Conservation (phyloP, 2,113 vertebrate species). For the Rallus limicola region DNA sequence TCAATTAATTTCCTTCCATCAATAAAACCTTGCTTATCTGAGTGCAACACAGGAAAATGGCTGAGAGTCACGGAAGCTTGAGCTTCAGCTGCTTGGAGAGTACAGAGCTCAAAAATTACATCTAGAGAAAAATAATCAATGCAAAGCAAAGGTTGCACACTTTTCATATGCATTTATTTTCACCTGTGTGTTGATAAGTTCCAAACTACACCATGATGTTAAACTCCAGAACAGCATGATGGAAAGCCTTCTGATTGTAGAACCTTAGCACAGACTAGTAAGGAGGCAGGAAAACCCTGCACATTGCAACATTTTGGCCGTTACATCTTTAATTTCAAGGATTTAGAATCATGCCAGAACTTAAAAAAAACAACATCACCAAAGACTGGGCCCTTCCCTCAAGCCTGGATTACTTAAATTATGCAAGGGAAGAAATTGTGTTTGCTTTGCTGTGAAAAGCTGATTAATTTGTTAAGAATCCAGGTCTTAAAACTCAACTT, state of each 20-base stretch:
- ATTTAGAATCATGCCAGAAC: background rate
- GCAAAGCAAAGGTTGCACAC: background rate
- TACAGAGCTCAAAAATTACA: background rate
- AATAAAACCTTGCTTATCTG: background rate
- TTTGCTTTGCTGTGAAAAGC: conserved; percentile 43
- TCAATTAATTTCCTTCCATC: background rate
- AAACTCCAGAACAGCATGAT: background rate
- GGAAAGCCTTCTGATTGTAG: background rate
- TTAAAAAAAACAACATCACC: background rate
- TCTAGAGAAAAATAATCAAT: background rate
- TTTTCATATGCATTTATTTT: background rate
- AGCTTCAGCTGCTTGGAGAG: background rate
- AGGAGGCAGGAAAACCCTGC: background rate
- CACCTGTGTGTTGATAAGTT: background rate
- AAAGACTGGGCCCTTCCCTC: background rate
- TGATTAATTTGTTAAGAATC: conserved; percentile 51
- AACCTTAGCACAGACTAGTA: background rate
- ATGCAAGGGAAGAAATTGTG: conserved; percentile 5
- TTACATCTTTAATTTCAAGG: background rate
- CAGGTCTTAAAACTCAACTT: conserved; percentile 16
- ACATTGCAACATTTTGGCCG: background rate
- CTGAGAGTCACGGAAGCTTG: background rate
- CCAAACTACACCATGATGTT: background rate
- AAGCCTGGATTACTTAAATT: conserved; percentile 11
- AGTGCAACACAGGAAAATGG: background rate